Evolutionary conservation across 2,797 vertebrate species (phyloP).

Genomic region (Phataginus tetradactyla): DNA sequence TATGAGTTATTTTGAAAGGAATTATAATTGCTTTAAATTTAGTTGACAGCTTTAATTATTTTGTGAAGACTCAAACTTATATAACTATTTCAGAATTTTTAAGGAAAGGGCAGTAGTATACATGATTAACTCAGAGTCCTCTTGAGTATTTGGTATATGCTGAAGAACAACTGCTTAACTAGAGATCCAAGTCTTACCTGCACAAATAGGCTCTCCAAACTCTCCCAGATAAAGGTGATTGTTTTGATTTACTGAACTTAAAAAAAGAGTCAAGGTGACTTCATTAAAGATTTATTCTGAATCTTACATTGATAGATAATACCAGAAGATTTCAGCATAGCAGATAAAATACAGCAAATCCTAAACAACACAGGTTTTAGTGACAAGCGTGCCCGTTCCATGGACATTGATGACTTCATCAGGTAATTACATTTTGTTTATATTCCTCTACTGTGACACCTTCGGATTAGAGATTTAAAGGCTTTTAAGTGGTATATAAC

Average conservation of each 20-base stretch:
- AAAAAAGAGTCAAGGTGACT: constrained; percentile 69
- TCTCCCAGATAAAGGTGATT: constrained; percentile 38
- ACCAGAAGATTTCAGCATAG: constrained; percentile 94
- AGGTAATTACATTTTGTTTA: constrained; percentile 88
- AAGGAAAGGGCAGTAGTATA: not conserved
- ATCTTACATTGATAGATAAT: constrained; percentile 89
- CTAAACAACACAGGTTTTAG: constrained; percentile 91
- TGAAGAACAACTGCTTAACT: not conserved
- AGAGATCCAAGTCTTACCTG: not conserved
- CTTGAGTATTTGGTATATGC: not conserved
- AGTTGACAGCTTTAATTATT: not conserved
- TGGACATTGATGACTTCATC: constrained; percentile 99
- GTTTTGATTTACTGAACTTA: constrained; percentile 45
- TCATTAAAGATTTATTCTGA: constrained; percentile 79
- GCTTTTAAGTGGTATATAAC: constrained; percentile 72
- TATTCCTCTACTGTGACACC: constrained; percentile 69
- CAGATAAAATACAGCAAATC: constrained; percentile 93
- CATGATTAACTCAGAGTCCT: not conserved
- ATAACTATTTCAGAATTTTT: constrained; percentile 23
- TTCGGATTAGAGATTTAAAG: constrained; percentile 70
- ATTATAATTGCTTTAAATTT: constrained; percentile 23
- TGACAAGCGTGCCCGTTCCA: constrained; percentile 95
- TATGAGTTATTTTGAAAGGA: constrained; percentile 24
- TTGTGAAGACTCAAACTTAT: not conserved
- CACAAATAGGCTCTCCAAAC: constrained; percentile 25